Conservation (phyloP, 2,888 invertebrate genomes). For the Arctia plantaginis region DNA sequence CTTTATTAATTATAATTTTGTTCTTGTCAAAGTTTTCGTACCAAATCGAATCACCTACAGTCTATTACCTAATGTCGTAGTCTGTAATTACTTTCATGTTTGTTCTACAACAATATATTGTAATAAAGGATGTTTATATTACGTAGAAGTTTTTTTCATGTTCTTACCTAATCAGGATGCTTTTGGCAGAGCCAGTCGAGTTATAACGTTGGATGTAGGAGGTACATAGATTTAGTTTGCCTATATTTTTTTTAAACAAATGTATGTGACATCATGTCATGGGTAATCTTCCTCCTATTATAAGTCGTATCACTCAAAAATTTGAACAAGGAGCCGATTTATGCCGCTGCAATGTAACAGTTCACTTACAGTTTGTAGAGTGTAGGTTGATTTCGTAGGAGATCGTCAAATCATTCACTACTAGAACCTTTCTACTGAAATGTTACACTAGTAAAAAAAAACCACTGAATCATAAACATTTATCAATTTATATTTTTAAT, state of each 20-base stretch:
- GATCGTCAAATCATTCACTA: neutral
- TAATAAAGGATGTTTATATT: neutral
- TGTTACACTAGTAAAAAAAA: too few relatives aligned
- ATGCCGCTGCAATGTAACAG: neutral
- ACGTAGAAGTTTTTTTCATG: neutral
- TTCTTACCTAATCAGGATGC: neutral
- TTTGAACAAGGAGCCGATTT: too few relatives aligned
- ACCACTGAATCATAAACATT: too few relatives aligned
- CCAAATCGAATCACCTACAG: conserved; percentile 25
- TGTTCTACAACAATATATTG: neutral
- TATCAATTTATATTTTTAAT: too few relatives aligned
- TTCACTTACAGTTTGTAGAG: neutral
- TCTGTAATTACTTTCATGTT: conserved; percentile 20
- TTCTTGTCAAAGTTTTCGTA: conserved; percentile 30
- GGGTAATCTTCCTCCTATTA: too few relatives aligned
- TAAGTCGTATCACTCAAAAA: too few relatives aligned
- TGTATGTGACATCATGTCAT: too few relatives aligned
- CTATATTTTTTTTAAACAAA: too few relatives aligned
- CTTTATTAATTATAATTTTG: conserved; percentile 50
- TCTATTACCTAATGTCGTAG: conserved; percentile 5
- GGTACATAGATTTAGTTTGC: neutral
- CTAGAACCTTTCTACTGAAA: neutral
- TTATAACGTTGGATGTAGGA: neutral
- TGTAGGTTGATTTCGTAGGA: neutral
- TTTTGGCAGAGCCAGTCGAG: neutral